These are phyloP conservation scores for Parnassius orleans DNA, from an alignment of 2,888 invertebrate genomes.

Conservation along the genomic window DNA sequence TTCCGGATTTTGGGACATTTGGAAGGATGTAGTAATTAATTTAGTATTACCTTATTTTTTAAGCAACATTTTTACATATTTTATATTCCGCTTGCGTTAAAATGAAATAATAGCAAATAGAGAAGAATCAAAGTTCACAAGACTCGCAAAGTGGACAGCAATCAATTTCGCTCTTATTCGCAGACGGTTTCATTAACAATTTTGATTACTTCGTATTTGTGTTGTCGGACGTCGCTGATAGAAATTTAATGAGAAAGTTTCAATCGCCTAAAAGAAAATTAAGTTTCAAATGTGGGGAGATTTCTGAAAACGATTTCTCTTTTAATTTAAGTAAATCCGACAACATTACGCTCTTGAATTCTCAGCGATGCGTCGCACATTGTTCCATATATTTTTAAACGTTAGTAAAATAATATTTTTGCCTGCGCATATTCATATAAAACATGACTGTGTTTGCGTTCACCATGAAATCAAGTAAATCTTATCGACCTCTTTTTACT, in stretches of 20 bases:
- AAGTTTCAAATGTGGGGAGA: constrained; percentile 54
- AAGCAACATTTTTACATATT: too few relatives aligned
- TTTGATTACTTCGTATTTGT: constrained; percentile 71
- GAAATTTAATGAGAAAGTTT: constrained; percentile 62
- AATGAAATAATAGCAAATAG: too few relatives aligned
- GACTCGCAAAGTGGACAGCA: constrained; percentile 17
- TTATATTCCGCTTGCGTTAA: too few relatives aligned
- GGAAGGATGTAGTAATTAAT: too few relatives aligned
- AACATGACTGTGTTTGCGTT: constrained; percentile 10
- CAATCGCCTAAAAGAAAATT: constrained; percentile 59
- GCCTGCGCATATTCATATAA: too few relatives aligned
- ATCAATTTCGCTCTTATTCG: constrained; percentile 30
- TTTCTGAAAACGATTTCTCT: constrained; percentile 42
- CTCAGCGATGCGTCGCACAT: too few relatives aligned
- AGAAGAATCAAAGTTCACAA: constrained; percentile 5
- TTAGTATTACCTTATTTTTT: too few relatives aligned
- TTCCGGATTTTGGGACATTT: too few relatives aligned
- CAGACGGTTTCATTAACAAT: constrained; percentile 56
- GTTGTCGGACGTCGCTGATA: constrained; percentile 51
- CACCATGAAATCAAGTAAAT: constrained; percentile 23
- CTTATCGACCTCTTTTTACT: too few relatives aligned
- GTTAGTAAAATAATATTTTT: too few relatives aligned
- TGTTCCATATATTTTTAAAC: too few relatives aligned
- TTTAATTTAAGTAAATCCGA: constrained; percentile 56
- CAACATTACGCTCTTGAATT: not conserved